Base-by-base conservation (phyloP, 2,113 vertebrate genomes). In the Rana temporaria region DNA sequence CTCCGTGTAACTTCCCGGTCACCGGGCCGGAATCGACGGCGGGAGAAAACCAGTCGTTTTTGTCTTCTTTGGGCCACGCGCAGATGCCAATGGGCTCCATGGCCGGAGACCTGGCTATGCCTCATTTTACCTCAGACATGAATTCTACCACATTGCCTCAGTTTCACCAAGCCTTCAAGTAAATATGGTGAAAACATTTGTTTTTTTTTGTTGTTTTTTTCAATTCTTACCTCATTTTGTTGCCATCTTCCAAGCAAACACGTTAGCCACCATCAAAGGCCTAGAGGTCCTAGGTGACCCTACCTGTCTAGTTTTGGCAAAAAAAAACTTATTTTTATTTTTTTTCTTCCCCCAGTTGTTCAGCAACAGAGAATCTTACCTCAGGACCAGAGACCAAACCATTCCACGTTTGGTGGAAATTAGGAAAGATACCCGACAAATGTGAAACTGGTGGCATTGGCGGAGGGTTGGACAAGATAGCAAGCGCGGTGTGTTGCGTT, bases 141-240 rank as follows among this genome's bases (percentile, higher is more conserved):
- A 92, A 96, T 86, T 93, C 94, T 86, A 97, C 97, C 89, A 99
- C 97, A 84, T 95, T 99, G 86, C 98, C 98, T 74, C 97, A 97
- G 88, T 99, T 99, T 92, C 98, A 99, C 89, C 98, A 99, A 87
- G 98, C 98, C 73, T 99, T 99, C 85, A 98, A 99, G 87, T 99
- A 95, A 80, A 19, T 32, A 17, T 16, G 78, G 53, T 80, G 78
- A 32, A 56, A 69, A 66, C 56, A 42, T 19, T 75, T 74, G 9
- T 24, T 52, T 11, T 48, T 42, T 12, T 6, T 48, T 48, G 9
- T 42, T 42, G 5, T 42, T 42, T 42, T 42, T 42, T 7, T 30
- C 26, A 38, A 38, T 38, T 53, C 26, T 79, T 79, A 80, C 78
- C 78, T 80, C 78, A 70, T 70, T 48, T 48, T 24, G 17, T 26